phyloP scores from a whole-genome alignment of 1,140 invertebrate species.

The Lepidurus packardi region DNA sequence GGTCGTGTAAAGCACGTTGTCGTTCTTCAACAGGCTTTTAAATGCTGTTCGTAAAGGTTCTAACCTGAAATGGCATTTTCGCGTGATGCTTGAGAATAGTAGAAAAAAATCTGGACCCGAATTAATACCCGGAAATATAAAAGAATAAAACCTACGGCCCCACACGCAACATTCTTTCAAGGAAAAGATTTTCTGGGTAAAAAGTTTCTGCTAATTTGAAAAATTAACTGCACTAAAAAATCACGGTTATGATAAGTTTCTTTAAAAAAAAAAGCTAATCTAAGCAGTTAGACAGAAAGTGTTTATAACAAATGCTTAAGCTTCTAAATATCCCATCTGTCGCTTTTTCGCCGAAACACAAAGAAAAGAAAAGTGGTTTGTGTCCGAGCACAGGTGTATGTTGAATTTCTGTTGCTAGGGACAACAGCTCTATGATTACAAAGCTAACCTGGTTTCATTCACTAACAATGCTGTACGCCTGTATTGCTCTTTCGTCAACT shows the following conservation, averaged over 20 bases:
- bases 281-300: too few relatives aligned
- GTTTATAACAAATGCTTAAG: too few relatives aligned
- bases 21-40: neutral
- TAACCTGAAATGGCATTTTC: slow-evolving; percentile 23
- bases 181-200: slow-evolving; percentile 60
- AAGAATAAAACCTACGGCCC: neutral
- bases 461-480: neutral
- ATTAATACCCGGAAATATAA: neutral
- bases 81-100: neutral
- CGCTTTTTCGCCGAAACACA: too few relatives aligned
- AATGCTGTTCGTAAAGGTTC: neutral
- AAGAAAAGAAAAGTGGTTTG: neutral
- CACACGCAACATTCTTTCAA: slow-evolving; percentile 47
- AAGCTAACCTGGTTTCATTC: neutral
- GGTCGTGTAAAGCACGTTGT: neutral
- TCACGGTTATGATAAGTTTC: too few relatives aligned
- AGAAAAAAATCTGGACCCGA: neutral
- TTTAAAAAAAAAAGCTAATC: too few relatives aligned
- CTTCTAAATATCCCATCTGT: too few relatives aligned
- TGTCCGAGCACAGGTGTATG: neutral
- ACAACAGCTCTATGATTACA: neutral
- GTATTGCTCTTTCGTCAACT: neutral
- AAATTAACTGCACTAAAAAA: neutral
- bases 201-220: slow-evolving; percentile 57
- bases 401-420: neutral